Base-by-base conservation (phyloP, 2,888 invertebrate species). In the Drosophila flavopinicola region DNA sequence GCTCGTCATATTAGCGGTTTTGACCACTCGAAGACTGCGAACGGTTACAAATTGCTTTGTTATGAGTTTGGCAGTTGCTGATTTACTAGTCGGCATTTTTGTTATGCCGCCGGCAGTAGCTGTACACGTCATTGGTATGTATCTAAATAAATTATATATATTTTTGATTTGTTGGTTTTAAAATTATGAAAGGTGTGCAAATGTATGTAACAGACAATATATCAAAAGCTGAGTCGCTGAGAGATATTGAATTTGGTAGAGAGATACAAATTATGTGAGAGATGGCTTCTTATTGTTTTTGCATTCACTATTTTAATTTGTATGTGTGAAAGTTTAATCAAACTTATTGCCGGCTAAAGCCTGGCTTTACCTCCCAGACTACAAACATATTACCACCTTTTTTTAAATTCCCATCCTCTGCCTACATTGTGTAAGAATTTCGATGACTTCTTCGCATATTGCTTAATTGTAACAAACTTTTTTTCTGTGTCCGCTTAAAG, bases 41-140 rank as follows among this genome's bases (percentile, higher is more conserved):
- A 98, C 98, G 0, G 97, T 98, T 24, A 98, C 98, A 44, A 99
- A 99, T 90, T 97, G 97, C 88, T 98, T 98, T 91, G 98, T 99
- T 66, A 97, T 97, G 87, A 98, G 97, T 59, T 92, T 99, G 88
- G 98, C 98, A 0, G 95, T 95, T 0, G 98, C 98, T 25, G 99
- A 99, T 92, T 94, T 98, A 92, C 90, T 98, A 72, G 97, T 99
- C 0, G 99, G 98, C 1, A 94, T 97, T 13, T 96, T 97, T 82
- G 98, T 99, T 0, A 96, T 99, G 95, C 99, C 98, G 3, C 97
- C 97, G 42, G 97, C 97, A 10, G 96, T 98, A 39, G 71, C 74
- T 6, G 11, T 74, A 15, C 68, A 71, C 23, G 58, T 71, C 27
- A 68, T 73, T 41, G 97, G 97, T 94, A 91, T 95, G 94, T 90